Evolutionary conservation across 2,113 vertebrate genomes (phyloP).

Genomic region (Conger conger): DNA sequence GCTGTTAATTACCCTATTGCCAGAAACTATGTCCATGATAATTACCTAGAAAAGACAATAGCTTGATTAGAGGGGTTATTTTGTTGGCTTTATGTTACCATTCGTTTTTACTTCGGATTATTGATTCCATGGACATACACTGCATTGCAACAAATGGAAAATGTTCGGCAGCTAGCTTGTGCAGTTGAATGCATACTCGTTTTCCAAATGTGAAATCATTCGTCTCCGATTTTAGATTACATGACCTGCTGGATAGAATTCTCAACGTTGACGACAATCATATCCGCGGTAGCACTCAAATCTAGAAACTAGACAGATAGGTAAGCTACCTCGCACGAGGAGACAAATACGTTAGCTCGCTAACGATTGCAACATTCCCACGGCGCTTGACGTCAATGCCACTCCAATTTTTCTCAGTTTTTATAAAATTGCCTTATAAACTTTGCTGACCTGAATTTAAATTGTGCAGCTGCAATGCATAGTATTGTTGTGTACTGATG

Average conservation of each 20-base stretch:
- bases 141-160: constrained; percentile 39
- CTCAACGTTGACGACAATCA: background rate
- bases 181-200: background rate
- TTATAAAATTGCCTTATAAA: background rate
- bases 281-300: background rate
- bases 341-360: background rate
- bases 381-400: background rate
- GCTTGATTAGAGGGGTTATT: background rate
- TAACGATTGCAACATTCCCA: background rate
- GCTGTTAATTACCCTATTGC: background rate
- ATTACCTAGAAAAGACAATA: background rate
- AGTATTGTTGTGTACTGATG: background rate
- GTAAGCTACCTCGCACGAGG: background rate
- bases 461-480: background rate
- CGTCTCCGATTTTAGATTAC: background rate
- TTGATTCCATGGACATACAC: constrained; percentile 25
- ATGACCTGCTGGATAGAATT: background rate
- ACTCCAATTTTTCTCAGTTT: background rate
- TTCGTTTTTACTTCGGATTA: constrained; percentile 18
- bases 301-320: background rate
- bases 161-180: background rate
- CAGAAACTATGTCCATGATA: background rate
- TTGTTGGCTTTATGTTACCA: background rate
- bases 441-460: background rate
- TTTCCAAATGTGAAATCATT: background rate